These are phyloP conservation scores for Chrysolina oricalcia DNA, from an alignment of 2,888 invertebrate species.

Conservation along the genomic window DNA sequence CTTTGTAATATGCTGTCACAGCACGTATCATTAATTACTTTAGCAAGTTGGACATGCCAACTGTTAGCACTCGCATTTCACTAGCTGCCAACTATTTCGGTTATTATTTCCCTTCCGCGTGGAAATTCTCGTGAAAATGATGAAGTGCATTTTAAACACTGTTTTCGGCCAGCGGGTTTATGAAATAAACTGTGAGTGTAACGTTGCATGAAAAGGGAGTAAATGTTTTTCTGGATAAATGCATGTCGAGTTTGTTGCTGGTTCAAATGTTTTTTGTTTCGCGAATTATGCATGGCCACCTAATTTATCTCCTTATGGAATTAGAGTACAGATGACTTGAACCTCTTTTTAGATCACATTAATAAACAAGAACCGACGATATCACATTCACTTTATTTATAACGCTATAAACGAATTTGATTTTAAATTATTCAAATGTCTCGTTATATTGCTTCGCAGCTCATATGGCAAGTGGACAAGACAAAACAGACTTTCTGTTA, in stretches of 20 bases:
- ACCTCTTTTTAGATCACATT: no score
- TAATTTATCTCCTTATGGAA: no score
- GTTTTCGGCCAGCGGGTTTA: neutral
- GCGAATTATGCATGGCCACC: no score
- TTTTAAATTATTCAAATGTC: no score
- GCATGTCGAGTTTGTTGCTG: neutral
- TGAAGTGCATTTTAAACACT: slow-evolving; percentile 31
- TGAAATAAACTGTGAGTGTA: slow-evolving; percentile 22
- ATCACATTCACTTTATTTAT: no score
- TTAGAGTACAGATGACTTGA: no score
- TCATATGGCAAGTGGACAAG: no score
- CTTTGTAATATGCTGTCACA: neutral
- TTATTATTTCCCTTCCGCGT: slow-evolving; percentile 1
- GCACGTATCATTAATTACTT: neutral
- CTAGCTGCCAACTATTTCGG: slow-evolving; percentile 23
- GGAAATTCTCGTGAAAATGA: slow-evolving; percentile 40
- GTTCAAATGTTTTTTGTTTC: no score
- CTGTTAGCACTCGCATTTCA: neutral
- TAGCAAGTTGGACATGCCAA: slow-evolving; percentile 10
- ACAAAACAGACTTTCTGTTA: no score
- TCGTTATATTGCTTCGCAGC: no score
- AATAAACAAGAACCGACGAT: no score
- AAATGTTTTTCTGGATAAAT: neutral
- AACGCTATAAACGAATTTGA: no score
- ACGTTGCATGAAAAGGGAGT: neutral